Conservation (phyloP, 1,140 invertebrate species). For the Drosophila nannoptera region DNA sequence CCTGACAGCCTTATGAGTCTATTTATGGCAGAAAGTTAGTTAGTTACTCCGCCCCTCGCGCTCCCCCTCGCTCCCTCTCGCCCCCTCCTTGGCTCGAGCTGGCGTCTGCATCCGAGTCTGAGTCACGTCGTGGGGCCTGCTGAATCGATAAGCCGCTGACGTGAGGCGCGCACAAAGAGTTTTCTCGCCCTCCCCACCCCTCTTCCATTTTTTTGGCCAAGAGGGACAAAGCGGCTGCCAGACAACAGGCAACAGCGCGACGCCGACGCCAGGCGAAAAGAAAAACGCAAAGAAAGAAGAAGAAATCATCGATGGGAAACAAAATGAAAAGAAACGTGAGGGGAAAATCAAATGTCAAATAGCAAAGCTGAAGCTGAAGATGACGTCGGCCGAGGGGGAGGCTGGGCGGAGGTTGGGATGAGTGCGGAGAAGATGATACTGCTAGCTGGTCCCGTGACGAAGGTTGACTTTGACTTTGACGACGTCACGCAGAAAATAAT, state of each 20-base stretch:
- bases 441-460: conserved; percentile 42
- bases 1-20: no score
- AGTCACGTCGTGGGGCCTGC: conserved; percentile 58
- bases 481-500: conserved; percentile 35
- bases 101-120: conserved; percentile 35
- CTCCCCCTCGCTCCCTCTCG: no score
- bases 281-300: conserved; percentile 31
- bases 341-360: conserved; percentile 73
- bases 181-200: neutral
- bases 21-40: no score
- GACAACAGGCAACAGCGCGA: conserved; percentile 12
- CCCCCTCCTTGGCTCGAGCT: no score
- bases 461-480: conserved; percentile 59
- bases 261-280: conserved; percentile 27
- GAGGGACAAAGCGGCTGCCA: neutral
- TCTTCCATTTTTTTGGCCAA: conserved; percentile 7
- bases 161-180: conserved; percentile 56
- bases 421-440: neutral
- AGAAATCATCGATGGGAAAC: conserved; percentile 17
- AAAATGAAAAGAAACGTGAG: conserved; percentile 21
- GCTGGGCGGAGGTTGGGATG: neutral
- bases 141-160: conserved; percentile 69
- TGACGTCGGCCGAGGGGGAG: conserved; percentile 49
- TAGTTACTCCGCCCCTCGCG: neutral
- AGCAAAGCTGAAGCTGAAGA: conserved; percentile 62